A percentile compares a stretch with the other conserved stretches of the same genome.
Evolutionary conservation across 1,140 invertebrate species (phyloP).

Genomic region (Mactra quadrangularis): DNA sequence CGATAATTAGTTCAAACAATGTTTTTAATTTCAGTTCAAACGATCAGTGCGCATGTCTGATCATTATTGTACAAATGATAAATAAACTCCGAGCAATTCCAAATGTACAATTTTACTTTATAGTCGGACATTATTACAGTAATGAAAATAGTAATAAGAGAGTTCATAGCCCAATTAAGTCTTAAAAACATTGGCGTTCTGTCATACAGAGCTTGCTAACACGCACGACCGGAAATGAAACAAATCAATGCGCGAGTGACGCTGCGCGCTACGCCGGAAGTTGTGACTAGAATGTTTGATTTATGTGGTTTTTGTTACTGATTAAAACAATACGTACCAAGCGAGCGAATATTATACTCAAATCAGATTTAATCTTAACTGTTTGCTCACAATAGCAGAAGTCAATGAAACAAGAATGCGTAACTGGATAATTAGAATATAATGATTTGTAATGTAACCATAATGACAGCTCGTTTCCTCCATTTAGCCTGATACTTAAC

Average conservation of each 20-base stretch:
- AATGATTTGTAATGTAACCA: conserved; percentile 25
- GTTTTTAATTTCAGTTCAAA: too few species aligned
- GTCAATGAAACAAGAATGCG: conserved; percentile 1
- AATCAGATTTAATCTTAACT: conserved; percentile 34
- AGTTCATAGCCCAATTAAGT: too few species aligned
- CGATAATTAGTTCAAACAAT: too few species aligned
- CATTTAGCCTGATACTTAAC: not conserved
- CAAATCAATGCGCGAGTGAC: conserved; percentile 32
- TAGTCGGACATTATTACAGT: too few species aligned
- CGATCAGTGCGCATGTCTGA: too few species aligned
- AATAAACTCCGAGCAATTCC: too few species aligned
- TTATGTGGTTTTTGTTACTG: conserved; percentile 39
- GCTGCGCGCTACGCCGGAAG: conserved; percentile 13
- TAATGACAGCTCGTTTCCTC: conserved; percentile 17
- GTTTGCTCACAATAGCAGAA: conserved; percentile 9
- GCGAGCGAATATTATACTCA: conserved; percentile 4
- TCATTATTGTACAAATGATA: too few species aligned
- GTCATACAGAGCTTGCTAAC: conserved; percentile 33
- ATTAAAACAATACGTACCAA: conserved; percentile 10
- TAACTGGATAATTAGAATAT: conserved; percentile 38
- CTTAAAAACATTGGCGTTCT: conserved; percentile 6
- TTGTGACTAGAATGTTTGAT: conserved; percentile 16
- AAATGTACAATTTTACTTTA: too few species aligned
- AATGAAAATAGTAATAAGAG: too few species aligned
- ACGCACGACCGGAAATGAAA: conserved; percentile 8